phyloP scores from a whole-genome alignment of 2,888 invertebrate genomes.

The Eristalinus aeneus region DNA sequence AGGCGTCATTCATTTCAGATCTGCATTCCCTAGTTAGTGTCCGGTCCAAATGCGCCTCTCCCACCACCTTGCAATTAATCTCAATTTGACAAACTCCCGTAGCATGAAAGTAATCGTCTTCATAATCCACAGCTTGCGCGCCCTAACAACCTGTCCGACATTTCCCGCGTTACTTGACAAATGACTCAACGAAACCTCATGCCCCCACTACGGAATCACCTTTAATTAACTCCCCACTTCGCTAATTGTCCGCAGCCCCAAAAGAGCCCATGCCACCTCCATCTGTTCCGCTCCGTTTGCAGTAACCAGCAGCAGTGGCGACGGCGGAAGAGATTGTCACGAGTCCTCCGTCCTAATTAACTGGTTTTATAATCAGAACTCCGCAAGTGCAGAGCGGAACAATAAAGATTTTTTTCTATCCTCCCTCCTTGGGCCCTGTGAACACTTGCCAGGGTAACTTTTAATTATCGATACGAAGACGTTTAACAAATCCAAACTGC shows the following conservation, averaged over 20 bases:
- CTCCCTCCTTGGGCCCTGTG: background rate
- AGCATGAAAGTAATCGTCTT: background rate
- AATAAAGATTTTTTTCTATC: slow-evolving; percentile 30
- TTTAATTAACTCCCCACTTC: slow-evolving; percentile 21
- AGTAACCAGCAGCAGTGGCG: background rate
- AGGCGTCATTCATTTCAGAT: background rate
- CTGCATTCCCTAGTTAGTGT: background rate
- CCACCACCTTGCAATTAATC: background rate
- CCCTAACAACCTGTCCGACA: background rate
- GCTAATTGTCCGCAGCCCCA: slow-evolving; percentile 46
- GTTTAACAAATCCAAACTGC: slow-evolving; percentile 32
- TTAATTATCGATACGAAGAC: slow-evolving; percentile 49
- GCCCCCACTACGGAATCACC: background rate
- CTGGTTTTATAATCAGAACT: slow-evolving; percentile 51
- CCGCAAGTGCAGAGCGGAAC: background rate
- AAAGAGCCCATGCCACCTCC: slow-evolving; percentile 6
- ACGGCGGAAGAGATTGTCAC: slow-evolving; percentile 15
- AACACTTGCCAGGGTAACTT: slow-evolving; percentile 20
- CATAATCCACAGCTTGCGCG: background rate
- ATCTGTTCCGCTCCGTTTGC: slow-evolving; percentile 34
- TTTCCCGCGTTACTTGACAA: background rate
- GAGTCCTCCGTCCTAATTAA: slow-evolving; percentile 24
- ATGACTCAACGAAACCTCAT: background rate
- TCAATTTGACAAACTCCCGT: background rate
- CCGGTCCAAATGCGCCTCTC: background rate